These are phyloP conservation scores for Paracentrotus lividus DNA, from an alignment of 53 echinoderm and acorn worm genomes.

Conservation along the genomic window DNA sequence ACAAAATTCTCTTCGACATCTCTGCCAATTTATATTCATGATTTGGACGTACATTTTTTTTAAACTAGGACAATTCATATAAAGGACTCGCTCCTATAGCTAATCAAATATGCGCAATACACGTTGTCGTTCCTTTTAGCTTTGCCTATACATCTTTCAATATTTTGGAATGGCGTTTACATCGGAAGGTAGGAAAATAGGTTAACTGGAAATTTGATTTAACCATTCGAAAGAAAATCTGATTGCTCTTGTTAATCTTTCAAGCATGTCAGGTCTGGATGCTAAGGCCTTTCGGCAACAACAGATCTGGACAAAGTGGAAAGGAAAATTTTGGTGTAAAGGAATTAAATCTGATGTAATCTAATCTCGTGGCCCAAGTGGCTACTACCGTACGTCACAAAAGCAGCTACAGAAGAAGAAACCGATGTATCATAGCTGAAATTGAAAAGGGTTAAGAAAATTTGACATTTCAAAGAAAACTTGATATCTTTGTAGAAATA, in stretches of 20 bases:
- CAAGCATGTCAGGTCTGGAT: not conserved
- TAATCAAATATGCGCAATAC: not conserved
- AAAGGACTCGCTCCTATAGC: not conserved
- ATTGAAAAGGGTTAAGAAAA: not conserved
- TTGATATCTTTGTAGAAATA: not conserved
- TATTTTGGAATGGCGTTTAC: not conserved
- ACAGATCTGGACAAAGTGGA: not conserved
- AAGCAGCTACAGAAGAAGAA: not conserved
- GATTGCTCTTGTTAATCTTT: constrained; percentile 4
- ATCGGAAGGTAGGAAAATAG: not conserved
- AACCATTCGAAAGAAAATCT: not conserved
- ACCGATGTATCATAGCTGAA: not conserved
- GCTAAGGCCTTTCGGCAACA: not conserved
- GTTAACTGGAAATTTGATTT: constrained; percentile 38
- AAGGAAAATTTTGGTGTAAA: not conserved
- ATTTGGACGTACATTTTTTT: not conserved
- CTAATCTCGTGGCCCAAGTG: not conserved
- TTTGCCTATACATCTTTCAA: not conserved
- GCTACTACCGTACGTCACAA: not conserved
- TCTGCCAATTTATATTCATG: not conserved
- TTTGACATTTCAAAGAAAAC: not conserved
- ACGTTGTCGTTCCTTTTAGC: not conserved
- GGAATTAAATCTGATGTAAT: not conserved
- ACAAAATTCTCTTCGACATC: not conserved
- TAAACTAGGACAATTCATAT: not conserved